A percentile compares a stretch with the other conserved stretches of the same genome.
phyloP scores from a whole-genome alignment of 2,888 invertebrate genomes.

The Xanthia togata region DNA sequence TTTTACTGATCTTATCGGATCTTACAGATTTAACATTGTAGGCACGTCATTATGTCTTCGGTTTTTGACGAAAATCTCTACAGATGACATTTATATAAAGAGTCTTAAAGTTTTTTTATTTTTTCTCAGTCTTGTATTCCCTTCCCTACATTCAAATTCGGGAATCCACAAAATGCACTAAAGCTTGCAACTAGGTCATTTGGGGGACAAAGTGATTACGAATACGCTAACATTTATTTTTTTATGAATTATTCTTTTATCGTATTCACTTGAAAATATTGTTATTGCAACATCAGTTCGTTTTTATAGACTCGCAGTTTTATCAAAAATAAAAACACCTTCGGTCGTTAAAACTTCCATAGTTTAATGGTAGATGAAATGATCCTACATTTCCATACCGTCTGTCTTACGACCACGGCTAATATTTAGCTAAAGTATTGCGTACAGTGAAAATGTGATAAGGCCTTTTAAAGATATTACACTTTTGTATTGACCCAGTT shows the following conservation, averaged over 20 bases:
- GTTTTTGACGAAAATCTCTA: neutral
- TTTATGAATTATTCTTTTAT: neutral
- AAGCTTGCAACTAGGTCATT: neutral
- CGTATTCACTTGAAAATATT: neutral
- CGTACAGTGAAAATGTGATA: conserved; percentile 5
- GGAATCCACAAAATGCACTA: neutral
- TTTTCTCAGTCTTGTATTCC: neutral
- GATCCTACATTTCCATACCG: conserved; percentile 31
- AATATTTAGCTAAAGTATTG: conserved; percentile 23
- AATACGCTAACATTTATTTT: neutral
- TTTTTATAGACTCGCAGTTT: neutral
- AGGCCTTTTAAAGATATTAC: neutral
- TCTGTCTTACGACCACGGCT: conserved; percentile 23
- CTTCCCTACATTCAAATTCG: neutral
- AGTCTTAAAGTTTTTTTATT: neutral
- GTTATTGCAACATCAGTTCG: neutral
- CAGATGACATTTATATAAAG: neutral
- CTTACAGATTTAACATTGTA: conserved; percentile 13
- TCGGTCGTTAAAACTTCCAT: neutral
- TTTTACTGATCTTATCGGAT: conserved; percentile 45
- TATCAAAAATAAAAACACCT: neutral
- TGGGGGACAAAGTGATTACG: neutral
- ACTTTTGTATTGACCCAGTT: conserved; percentile 9
- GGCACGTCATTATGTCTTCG: neutral
- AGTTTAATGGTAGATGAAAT: conserved; percentile 31